Evolutionary conservation across 2,113 vertebrate genomes (phyloP).

Genomic region (Odocoileus virginianus): DNA sequence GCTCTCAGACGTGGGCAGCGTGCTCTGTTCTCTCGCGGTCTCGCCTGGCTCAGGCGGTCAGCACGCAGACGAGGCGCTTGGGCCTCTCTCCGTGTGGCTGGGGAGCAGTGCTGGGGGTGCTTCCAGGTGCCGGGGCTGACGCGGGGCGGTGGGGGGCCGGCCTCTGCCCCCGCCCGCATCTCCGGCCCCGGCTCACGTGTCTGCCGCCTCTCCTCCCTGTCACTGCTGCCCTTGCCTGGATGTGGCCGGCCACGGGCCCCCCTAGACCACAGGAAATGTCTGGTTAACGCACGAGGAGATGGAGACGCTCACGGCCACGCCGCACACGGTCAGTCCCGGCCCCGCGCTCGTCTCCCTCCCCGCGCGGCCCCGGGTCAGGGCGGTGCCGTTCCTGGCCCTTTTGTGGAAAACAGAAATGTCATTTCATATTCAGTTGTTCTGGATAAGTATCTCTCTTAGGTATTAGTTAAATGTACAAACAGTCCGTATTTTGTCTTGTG

Average conservation of each 20-base stretch:
- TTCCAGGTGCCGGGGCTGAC: fast-evolving
- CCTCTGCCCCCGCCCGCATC: conserved; percentile 73
- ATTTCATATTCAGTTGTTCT: background rate
- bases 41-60: fast-evolving
- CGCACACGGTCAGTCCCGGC: conserved; percentile 94
- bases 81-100: background rate
- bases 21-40: background rate
- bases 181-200: conserved; percentile 80
- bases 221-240: conserved; percentile 84
- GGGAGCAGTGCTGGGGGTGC: fast-evolving
- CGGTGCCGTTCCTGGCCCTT: conserved; percentile 13
- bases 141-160: conserved; percentile 47
- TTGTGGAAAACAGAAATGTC: background rate
- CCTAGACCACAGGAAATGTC: conserved; percentile 98
- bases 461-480: background rate
- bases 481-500: background rate
- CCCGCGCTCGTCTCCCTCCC: conserved; percentile 50
- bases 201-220: conserved; percentile 85
- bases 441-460: conserved; percentile 40
- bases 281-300: conserved; percentile 99
- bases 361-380: conserved; percentile 45
- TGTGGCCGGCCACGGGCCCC: conserved; percentile 83
- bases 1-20: background rate
- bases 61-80: background rate
- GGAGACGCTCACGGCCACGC: conserved; percentile 95